A percentile compares a stretch with the other conserved stretches of the same genome.
These are phyloP conservation scores for Diarsia rubi DNA, from an alignment of 2,888 invertebrate genomes.

Conservation along the genomic window DNA sequence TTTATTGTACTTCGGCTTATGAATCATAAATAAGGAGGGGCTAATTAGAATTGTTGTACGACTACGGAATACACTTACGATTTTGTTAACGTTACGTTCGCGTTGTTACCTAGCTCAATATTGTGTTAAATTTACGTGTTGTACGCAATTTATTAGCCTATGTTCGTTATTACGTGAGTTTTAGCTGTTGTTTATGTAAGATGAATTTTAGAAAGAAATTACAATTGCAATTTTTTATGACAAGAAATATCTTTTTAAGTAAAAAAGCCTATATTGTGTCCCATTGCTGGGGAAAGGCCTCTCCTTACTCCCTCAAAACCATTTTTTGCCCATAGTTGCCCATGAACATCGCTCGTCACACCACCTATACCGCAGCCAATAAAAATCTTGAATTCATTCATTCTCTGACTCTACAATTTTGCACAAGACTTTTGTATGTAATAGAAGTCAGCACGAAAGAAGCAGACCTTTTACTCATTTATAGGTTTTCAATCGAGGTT, in stretches of 20 bases:
- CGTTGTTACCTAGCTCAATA: constrained; percentile 52
- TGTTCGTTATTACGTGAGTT: no score
- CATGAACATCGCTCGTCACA: no score
- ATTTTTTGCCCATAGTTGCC: no score
- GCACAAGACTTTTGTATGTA: neutral
- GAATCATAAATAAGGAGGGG: constrained; percentile 90
- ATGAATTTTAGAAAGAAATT: neutral
- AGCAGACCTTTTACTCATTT: neutral
- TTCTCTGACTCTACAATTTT: neutral
- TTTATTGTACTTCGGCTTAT: constrained; percentile 90
- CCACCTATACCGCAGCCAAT: no score
- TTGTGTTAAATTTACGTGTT: constrained; percentile 55
- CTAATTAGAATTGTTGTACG: constrained; percentile 88
- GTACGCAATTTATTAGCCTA: constrained; percentile 55
- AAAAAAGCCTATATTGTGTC: no score
- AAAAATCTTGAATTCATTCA: neutral
- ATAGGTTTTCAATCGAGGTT: neutral
- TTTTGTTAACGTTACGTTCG: constrained; percentile 72
- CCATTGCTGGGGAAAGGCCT: no score
- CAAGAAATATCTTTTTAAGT: no score
- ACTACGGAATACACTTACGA: constrained; percentile 73
- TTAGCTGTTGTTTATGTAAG: constrained; percentile 12
- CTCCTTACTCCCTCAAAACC: no score
- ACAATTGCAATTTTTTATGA: no score
- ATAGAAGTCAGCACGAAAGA: neutral